phyloP scores from a whole-genome alignment of 2,888 invertebrate species.

The Stramonita haemastoma region DNA sequence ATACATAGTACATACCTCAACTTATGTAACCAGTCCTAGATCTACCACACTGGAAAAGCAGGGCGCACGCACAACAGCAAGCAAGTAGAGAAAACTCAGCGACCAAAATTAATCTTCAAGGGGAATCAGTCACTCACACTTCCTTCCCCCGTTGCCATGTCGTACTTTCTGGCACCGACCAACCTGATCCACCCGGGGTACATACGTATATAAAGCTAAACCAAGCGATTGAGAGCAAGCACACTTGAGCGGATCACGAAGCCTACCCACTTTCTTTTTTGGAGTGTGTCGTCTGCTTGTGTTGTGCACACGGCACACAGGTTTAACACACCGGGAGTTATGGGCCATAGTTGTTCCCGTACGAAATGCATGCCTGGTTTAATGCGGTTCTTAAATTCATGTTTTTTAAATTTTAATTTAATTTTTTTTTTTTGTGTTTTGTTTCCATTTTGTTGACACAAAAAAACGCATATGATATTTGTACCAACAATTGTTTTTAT shows the following conservation, averaged over 20 bases:
- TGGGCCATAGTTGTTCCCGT: background rate
- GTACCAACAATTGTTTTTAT: no score
- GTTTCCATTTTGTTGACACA: background rate
- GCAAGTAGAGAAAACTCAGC: background rate
- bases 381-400: no score
- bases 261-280: background rate
- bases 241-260: background rate
- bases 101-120: background rate
- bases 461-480: no score
- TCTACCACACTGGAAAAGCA: no score
- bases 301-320: background rate
- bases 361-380: no score
- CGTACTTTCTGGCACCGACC: slow-evolving; percentile 7
- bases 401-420: background rate
- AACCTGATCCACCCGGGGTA: background rate
- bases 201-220: background rate
- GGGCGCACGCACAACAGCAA: background rate
- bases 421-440: background rate
- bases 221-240: no score
- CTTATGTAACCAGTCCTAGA: no score
- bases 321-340: background rate
- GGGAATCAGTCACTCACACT: background rate
- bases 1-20: background rate
- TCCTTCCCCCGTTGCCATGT: slow-evolving; percentile 13
- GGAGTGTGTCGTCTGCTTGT: background rate